phyloP scores from a whole-genome alignment of 2,113 vertebrate genomes.

The Pholis gunnellus region DNA sequence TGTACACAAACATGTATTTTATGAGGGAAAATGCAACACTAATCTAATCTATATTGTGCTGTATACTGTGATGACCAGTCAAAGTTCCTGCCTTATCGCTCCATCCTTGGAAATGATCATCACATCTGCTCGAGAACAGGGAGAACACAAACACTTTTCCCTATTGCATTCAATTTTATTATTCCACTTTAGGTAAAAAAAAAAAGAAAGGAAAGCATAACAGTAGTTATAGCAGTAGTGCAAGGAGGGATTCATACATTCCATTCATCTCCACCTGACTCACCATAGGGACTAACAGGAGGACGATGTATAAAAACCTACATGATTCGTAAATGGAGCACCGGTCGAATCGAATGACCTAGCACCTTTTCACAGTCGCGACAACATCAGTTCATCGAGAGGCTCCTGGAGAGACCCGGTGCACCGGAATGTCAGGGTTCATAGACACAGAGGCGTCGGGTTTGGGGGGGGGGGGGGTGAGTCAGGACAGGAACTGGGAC shows the following conservation, averaged over 20 bases:
- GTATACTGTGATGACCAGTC: not conserved
- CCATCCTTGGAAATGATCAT: not conserved
- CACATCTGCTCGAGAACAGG: not conserved
- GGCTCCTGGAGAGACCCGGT: slow-evolving; percentile 3
- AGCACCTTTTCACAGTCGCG: slow-evolving; percentile 69
- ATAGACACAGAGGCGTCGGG: not conserved
- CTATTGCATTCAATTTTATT: slow-evolving; percentile 61
- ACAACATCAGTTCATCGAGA: slow-evolving; percentile 43
- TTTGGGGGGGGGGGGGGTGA: too few species aligned
- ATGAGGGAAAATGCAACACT: not conserved
- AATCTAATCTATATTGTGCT: too few species aligned
- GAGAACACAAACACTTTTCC: not conserved
- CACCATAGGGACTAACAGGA: slow-evolving; percentile 16
- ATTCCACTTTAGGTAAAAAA: slow-evolving; percentile 49
- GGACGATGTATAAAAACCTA: slow-evolving; percentile 44
- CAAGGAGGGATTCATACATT: slow-evolving; percentile 48
- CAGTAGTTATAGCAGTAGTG: slow-evolving; percentile 57
- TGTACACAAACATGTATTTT: not conserved
- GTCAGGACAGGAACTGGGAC: slow-evolving; percentile 79
- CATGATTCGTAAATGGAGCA: slow-evolving; percentile 31
- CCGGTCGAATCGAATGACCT: slow-evolving; percentile 35
- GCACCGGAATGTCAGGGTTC: slow-evolving; percentile 8
- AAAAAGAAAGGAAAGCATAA: not conserved
- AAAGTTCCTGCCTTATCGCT: not conserved
- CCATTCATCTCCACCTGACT: slow-evolving; percentile 52